Base-by-base conservation (phyloP, 2,113 vertebrate genomes). In the Mustela lutreola region DNA sequence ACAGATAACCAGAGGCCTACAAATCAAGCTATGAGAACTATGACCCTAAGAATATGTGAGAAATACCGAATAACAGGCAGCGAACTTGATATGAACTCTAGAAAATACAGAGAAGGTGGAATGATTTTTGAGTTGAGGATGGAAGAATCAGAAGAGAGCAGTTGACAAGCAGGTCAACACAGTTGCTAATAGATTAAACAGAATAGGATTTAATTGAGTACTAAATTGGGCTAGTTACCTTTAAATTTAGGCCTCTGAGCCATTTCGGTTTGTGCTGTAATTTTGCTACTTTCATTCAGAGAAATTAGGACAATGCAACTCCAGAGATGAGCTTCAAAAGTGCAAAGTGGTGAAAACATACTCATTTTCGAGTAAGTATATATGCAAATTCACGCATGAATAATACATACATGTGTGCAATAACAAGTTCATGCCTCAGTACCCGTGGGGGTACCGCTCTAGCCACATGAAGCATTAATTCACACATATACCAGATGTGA, bases 291-390 rank as follows among this genome's bases (percentile, higher is more conserved):
- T 95, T 94, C 53, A 67, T 86, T 91, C 70, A 96, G 93, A 96
- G 90, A 98, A 94, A 97, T 96, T 86, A 97, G 92, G 86, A 80
- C 95, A 92, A 22, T 87, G 53, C 83, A 84, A 82, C 97, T 97
- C 73, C 67, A 85, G 76, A 96, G 91, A 83, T 8, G 75, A 80
- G 3, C 97, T 97, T 92, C 60, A 93, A 76, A 97, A 95, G 67
- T 8, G 21, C 71, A 94, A 31, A 97, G n/a, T 48, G 48, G 83
- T 86, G 76, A 89, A 56, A 75, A 60, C 24, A 71, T 26, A 71
- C 31, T 96, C 10, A 60, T 60, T 95, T 90, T 86, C 26, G 67
- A 60, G 36, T 90, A 84, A 60, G 18, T 63, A 71, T 22, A 60
- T 75, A 56, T 60, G 36, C 26, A 81, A 33, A 33, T 83, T 33